Percentiles rank a stretch among this genome's conserved stretches.
Conservation (phyloP, 1,140 invertebrate genomes). For the Trachymyrmex septentrionalis region DNA sequence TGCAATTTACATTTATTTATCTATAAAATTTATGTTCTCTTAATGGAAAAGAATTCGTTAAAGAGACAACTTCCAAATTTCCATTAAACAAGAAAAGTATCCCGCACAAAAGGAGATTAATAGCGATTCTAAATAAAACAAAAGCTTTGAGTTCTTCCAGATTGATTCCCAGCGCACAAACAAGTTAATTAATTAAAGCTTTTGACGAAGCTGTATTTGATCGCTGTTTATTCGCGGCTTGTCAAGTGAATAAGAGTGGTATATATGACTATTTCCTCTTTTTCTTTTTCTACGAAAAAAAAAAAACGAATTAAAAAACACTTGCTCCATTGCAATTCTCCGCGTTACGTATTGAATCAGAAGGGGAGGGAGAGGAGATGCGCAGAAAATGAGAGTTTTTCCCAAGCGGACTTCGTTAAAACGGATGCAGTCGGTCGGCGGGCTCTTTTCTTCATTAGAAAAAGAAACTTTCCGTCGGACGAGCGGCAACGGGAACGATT, state of each 20-base stretch:
- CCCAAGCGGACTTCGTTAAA: conserved; percentile 40
- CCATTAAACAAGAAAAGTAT: not conserved
- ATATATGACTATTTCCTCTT: not conserved
- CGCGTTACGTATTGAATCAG: conserved; percentile 44
- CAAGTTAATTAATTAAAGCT: conserved; percentile 60
- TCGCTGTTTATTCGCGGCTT: conserved; percentile 47
- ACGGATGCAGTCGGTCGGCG: conserved; percentile 42
- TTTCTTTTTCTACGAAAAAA: not conserved
- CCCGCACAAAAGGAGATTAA: conserved; percentile 11
- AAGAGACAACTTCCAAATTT: not conserved
- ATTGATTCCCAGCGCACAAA: conserved; percentile 46
- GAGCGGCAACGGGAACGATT: conserved; percentile 25
- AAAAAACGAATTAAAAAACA: conserved; percentile 49
- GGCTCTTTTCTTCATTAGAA: conserved; percentile 55
- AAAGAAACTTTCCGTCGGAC: conserved; percentile 40
- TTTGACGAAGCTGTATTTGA: conserved; percentile 47
- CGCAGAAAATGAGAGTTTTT: conserved; percentile 39
- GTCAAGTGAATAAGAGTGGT: conserved; percentile 15
- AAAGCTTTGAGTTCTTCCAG: not conserved
- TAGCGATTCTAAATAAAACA: conserved; percentile 14
- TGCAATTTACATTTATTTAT: not conserved
- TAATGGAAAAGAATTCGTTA: not conserved
- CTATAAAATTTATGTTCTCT: not conserved
- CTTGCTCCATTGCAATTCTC: conserved; percentile 31
- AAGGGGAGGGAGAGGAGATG: not conserved